These are phyloP conservation scores for Scaeva pyrastri DNA, from an alignment of 2,888 invertebrate genomes.

Conservation along the genomic window DNA sequence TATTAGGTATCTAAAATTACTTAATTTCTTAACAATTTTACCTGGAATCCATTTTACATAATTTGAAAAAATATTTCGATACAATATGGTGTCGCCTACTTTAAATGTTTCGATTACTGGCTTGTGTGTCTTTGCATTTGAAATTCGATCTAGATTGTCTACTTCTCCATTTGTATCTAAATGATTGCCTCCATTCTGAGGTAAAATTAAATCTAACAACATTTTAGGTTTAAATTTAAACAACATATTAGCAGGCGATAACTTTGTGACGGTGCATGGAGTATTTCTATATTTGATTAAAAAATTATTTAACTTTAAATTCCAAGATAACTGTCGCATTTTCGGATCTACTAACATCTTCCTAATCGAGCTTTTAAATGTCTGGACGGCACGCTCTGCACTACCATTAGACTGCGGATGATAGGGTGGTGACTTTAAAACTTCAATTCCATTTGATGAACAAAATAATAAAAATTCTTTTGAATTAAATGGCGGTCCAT, in stretches of 20 bases:
- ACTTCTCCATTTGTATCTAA: background rate
- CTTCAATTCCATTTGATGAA: slow-evolving; percentile 9
- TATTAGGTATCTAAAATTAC: slow-evolving; percentile 11
- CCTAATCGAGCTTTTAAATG: slow-evolving; percentile 70
- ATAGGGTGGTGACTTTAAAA: slow-evolving; percentile 39
- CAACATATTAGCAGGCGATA: slow-evolving; percentile 26
- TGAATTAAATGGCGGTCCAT: slow-evolving; percentile 25
- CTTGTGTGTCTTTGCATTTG: background rate
- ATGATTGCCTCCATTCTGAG: background rate
- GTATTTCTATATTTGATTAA: background rate
- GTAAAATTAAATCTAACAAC: slow-evolving; percentile 1
- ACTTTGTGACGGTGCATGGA: background rate
- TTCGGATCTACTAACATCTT: slow-evolving; percentile 49
- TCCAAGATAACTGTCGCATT: background rate
- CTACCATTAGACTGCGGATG: slow-evolving; percentile 76
- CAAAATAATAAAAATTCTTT: slow-evolving; percentile 23
- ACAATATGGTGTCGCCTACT: slow-evolving; percentile 4
- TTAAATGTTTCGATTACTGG: background rate
- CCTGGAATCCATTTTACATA: slow-evolving; percentile 35
- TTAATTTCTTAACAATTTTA: background rate
- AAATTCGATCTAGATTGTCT: background rate
- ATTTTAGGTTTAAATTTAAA: slow-evolving; percentile 9
- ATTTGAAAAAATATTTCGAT: slow-evolving; percentile 33
- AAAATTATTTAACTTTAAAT: slow-evolving; percentile 17
- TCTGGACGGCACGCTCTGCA: slow-evolving; percentile 76